Conservation (phyloP, 2,797 vertebrate genomes). For the Brachyalestes nurse region DNA sequence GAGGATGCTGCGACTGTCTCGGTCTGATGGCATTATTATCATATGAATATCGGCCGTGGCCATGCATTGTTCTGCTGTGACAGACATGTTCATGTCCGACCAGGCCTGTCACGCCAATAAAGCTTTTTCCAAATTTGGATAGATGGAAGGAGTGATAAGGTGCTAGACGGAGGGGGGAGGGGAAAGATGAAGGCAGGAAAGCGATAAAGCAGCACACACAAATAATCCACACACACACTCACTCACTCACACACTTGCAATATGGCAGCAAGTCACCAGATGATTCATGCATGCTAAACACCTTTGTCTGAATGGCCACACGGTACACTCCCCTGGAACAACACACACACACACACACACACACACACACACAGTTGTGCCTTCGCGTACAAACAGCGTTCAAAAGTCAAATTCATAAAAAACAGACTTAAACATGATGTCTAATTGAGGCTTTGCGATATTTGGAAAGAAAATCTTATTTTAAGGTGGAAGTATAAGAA, state of each 20-base stretch:
- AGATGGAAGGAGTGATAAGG: constrained; percentile 76
- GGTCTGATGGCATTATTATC: constrained; percentile 78
- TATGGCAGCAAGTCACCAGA: constrained; percentile 61
- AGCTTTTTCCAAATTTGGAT: constrained; percentile 73
- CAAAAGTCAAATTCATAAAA: background rate
- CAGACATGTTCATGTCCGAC: constrained; percentile 69
- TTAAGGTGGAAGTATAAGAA: background rate
- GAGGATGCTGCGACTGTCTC: constrained; percentile 47
- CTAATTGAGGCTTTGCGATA: background rate
- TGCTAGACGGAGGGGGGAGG: constrained; percentile 61
- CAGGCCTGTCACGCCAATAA: constrained; percentile 75
- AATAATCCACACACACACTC: constrained; percentile 49
- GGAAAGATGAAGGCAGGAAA: constrained; percentile 49
- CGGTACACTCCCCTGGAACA: constrained; percentile 45
- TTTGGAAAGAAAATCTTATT: background rate
- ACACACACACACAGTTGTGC: constrained; percentile 11
- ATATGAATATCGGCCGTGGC: constrained; percentile 78
- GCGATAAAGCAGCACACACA: constrained; percentile 52
- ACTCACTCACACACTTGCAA: constrained; percentile 49
- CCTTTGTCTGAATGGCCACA: constrained; percentile 59
- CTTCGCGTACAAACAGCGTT: background rate
- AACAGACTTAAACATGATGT: background rate
- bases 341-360: constrained; percentile 31
- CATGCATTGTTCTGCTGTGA: constrained; percentile 72
- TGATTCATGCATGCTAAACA: constrained; percentile 64